These are phyloP conservation scores for Rhadinocentrus ornatus DNA, from an alignment of 2,797 vertebrate species.

Conservation along the genomic window DNA sequence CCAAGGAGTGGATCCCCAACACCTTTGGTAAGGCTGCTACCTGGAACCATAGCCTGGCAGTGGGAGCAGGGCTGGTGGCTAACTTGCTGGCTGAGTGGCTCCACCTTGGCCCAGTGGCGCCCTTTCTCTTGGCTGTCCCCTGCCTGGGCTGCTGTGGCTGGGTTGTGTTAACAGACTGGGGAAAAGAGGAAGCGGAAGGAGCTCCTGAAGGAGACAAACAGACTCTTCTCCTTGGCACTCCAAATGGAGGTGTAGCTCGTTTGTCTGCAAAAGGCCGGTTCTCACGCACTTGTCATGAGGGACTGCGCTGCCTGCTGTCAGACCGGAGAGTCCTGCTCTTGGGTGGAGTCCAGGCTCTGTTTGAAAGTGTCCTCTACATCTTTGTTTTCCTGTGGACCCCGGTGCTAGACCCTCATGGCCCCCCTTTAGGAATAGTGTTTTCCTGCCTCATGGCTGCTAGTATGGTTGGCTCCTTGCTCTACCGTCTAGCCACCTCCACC, in stretches of 20 bases:
- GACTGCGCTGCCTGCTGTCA: slow-evolving; percentile 88
- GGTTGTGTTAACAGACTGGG: slow-evolving; percentile 88
- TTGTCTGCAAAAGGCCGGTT: slow-evolving; percentile 77
- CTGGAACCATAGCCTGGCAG: slow-evolving; percentile 91
- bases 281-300: slow-evolving; percentile 85
- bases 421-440: slow-evolving; percentile 92
- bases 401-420: slow-evolving; percentile 91
- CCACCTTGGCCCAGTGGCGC: slow-evolving; percentile 90
- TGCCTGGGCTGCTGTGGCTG: slow-evolving; percentile 83
- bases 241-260: slow-evolving; percentile 50
- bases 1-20: slow-evolving; percentile 90
- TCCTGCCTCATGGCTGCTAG: slow-evolving; percentile 93
- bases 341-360: slow-evolving; percentile 91
- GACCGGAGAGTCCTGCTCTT: slow-evolving; percentile 90
- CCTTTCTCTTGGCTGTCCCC: slow-evolving; percentile 91
- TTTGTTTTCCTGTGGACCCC: slow-evolving; percentile 97
- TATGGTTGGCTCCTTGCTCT: slow-evolving; percentile 90
- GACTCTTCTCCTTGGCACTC: slow-evolving; percentile 57
- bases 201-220: slow-evolving; percentile 79
- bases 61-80: slow-evolving; percentile 88
- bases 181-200: slow-evolving; percentile 85
- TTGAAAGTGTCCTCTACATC: slow-evolving; percentile 94
- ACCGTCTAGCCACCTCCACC: slow-evolving; percentile 88
- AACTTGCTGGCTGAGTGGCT: slow-evolving; percentile 91
- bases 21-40: slow-evolving; percentile 88